Base-by-base conservation (phyloP, 2,888 invertebrate species). In the Lithophane ornitopus region DNA sequence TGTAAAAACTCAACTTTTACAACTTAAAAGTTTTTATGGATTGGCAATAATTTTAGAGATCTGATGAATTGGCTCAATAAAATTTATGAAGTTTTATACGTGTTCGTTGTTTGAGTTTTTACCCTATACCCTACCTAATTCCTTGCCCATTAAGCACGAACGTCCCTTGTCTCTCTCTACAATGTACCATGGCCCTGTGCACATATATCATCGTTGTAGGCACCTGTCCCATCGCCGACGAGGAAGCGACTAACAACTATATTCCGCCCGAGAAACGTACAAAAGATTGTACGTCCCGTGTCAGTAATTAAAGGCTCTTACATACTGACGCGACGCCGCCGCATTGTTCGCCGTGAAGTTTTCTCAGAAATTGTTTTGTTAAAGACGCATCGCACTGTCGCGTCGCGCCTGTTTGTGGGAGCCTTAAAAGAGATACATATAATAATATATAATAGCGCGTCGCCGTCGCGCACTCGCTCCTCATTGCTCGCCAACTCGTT, bases 31-130 rank as follows among this genome's bases (percentile, higher is more conserved):
- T 56, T 49, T 3, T 63, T 46, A 54, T n/a, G 28, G 72, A 79
- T 74, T 85, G 61, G 66, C 61, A 44, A 39, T 61, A 19, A 61
- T 19, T 74, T 58, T 62, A 70, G 11, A 70, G 70, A 62, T 68
- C 73, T 74, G 54, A 68, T 59, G 28, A 81, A 81, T 73, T 80
- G 73, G 74, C 65, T 80, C 70, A 86, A 80, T 84, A 85, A 85
- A 85, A 16, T 69, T 63, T 54, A 63, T 11, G 19, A 69, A 59
- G 59, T 78, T 66, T 77, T 3, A 7, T 49, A 71, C 41, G 71
- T 77, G 39, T 71, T 52, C 78, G 58, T 78, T 63, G 49, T 85
- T 76, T 65, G 26, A 39, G 54, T 76, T 62, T 34, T 41, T 67
- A 19, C 8, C 49, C 22, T 49, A 9, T 58, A 46, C 2, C 26